Evolutionary conservation across 2,888 invertebrate genomes (phyloP), one percentile per base, ranked within the genome.

Genomic region (Eupithecia abbreviata): DNA sequence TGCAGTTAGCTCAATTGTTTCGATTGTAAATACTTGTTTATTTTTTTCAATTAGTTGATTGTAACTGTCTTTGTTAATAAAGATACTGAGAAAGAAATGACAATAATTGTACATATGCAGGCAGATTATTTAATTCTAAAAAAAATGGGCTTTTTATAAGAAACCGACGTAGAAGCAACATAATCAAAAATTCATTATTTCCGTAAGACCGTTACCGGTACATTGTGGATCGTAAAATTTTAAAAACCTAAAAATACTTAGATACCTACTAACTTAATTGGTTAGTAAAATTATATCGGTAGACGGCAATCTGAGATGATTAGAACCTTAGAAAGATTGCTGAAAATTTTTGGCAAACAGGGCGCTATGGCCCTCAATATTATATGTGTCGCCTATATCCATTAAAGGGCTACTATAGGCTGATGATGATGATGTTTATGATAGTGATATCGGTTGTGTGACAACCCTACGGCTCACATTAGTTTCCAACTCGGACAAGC

Each of bases 401-500:
- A 51, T 6, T n/a, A 13, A 6, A 13, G 51, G 6, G 15, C n/a
- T 51, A 58, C 0, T 58, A n/a, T 9, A 9, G 58, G 18, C 3
- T 58, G 18, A 4, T 10, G 55, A 6, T 65, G 13, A 13, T 41
- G 41, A 65, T 41, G n/a, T 30, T 30, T 30, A 30, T 30, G 1
- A n/a, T n/a, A n/a, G n/a, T 47, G n/a, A n/a, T 58, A 65, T 41
- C 12, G 12, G 41, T 18, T 12, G n/a, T 45, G 71, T 76, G 86
- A 47, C 90, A 91, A 70, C 92, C 93, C 93, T 92, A 82, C 15
- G n/a, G 6, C 78, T 55, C 82, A 83, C 89, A 87, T 90, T 90
- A 91, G 90, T 92, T 91, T 86, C 80, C 83, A 92, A 91, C 91
- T 91, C 89, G 90, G 90, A 91, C 91, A 89, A 84, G 84, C 86